Evolutionary conservation across 2,888 invertebrate species (phyloP).

Genomic region (Eurois occulta): DNA sequence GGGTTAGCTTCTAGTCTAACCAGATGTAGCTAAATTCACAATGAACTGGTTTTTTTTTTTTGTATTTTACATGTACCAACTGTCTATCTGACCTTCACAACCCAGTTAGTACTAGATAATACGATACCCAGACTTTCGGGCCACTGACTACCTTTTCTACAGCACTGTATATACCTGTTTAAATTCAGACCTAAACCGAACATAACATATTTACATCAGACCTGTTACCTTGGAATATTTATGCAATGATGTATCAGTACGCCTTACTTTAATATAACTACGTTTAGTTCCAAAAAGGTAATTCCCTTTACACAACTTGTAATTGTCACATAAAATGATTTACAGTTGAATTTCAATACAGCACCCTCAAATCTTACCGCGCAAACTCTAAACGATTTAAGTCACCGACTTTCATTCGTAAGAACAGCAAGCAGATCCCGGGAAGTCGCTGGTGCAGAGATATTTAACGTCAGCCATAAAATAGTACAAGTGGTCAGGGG

Average conservation of each 20-base stretch:
- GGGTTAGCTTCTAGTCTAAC: not conserved
- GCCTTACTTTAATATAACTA: not conserved
- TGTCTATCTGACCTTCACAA: not conserved
- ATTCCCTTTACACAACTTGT: too few species aligned
- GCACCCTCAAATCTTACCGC: not conserved
- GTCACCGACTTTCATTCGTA: constrained; percentile 38
- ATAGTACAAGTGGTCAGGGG: constrained; percentile 68
- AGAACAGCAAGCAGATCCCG: constrained; percentile 54
- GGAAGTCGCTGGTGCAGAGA: constrained; percentile 57
- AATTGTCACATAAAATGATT: not conserved
- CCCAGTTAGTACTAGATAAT: not conserved
- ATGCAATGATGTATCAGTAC: not conserved
- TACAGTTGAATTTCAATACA: not conserved
- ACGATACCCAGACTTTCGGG: not conserved
- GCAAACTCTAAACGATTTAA: constrained; percentile 34
- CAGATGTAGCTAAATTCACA: not conserved
- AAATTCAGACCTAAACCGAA: too few species aligned
- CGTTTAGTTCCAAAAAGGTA: not conserved
- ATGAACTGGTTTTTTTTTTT: too few species aligned
- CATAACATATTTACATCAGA: too few species aligned
- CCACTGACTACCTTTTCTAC: not conserved
- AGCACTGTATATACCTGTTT: not conserved
- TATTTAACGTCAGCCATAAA: constrained; percentile 68
- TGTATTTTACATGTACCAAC: not conserved
- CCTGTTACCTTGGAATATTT: not conserved